Percentiles rank a stretch among this genome's conserved stretches.
Conservation (phyloP, 2,888 invertebrate genomes). For the Phaonia tiefii region DNA sequence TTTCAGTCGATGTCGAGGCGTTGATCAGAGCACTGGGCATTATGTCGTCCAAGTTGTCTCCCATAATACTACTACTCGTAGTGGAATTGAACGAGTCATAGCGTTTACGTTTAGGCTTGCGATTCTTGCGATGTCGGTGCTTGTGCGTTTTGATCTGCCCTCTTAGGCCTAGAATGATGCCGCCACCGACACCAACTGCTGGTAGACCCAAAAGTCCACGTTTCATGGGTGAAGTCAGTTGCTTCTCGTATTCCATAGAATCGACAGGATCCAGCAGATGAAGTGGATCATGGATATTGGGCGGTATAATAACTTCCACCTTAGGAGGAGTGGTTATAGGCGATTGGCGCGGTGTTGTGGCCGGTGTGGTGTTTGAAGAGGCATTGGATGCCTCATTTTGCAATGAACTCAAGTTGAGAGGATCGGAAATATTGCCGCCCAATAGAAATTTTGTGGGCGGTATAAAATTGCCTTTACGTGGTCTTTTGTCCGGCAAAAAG, state of each 20-base stretch:
- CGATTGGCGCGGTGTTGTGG: slow-evolving; percentile 91
- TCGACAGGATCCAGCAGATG: slow-evolving; percentile 91
- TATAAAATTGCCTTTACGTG: slow-evolving; percentile 88
- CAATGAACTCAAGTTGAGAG: slow-evolving; percentile 94
- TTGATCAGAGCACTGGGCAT: slow-evolving; percentile 43
- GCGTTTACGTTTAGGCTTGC: slow-evolving; percentile 81
- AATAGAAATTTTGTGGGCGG: slow-evolving; percentile 94
- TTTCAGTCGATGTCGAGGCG: slow-evolving; percentile 58
- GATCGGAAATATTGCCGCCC: slow-evolving; percentile 97
- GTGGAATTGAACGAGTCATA: slow-evolving; percentile 75
- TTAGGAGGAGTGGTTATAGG: slow-evolving; percentile 82
- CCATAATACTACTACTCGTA: slow-evolving; percentile 75
- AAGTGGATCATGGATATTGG: slow-evolving; percentile 94
- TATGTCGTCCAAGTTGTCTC: slow-evolving; percentile 71
- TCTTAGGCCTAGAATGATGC: slow-evolving; percentile 59
- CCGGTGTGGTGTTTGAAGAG: slow-evolving; percentile 89
- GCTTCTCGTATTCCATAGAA: slow-evolving; percentile 91
- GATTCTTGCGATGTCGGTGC: slow-evolving; percentile 85
- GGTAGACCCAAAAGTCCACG: slow-evolving; percentile 74
- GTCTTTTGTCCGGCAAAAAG: slow-evolving; percentile 87
- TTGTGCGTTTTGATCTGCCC: slow-evolving; percentile 77
- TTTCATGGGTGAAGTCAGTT: slow-evolving; percentile 87
- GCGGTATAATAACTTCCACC: slow-evolving; percentile 95
- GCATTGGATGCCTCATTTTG: slow-evolving; percentile 86
- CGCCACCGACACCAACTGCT: slow-evolving; percentile 62